Base-by-base conservation (phyloP, 1,140 invertebrate species). In the Scaptomyza hsui region DNA sequence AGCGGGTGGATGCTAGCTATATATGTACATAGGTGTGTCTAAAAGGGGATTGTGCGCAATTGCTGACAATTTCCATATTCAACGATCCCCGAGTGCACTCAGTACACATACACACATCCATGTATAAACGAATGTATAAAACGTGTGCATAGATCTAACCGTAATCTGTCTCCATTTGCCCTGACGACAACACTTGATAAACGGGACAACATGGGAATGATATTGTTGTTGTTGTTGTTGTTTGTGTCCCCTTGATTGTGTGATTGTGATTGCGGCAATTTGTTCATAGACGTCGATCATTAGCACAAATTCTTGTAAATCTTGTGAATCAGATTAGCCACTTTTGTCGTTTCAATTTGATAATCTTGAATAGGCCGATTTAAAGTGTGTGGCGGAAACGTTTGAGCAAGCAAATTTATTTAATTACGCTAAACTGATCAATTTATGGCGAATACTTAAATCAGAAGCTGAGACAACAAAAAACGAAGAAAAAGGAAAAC, bases 221-320 rank as follows among this genome's bases (percentile, higher is more conserved):
- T 63, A 78, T 51, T 26, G 19, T 61, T 56, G 21, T 42, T 42
- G n/a, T 21, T 44, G 42, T 52, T 37, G 49, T 18, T 52, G 16
- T 19, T 59, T 18, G 29, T 12, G n/a, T 29, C 48, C 29, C 48
- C 48, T 32, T 29, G 26, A 10, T 15, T 51, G 12, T 51, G 12
- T 55, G 21, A 55, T 72, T 73, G 63, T 85, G 77, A 85, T 85
- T 86, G 81, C 63, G 51, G 64, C 80, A 85, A 85, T 85, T 85
- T 85, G 77, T 85, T 74, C 72, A 86, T 85, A 80, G 57, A 86
- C 85, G 80, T 85, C 80, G 73, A 85, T 85, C 68, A 80, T 85
- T 80, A 86, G 85, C 80, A 70, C 65, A 61, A 80, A 70, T 83
- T 85, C 81, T 85, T 86, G 80, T 45, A 77, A 80, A 49, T 83